phyloP scores from a whole-genome alignment of 2,888 invertebrate species.

The Lepidochrysops patricia region DNA sequence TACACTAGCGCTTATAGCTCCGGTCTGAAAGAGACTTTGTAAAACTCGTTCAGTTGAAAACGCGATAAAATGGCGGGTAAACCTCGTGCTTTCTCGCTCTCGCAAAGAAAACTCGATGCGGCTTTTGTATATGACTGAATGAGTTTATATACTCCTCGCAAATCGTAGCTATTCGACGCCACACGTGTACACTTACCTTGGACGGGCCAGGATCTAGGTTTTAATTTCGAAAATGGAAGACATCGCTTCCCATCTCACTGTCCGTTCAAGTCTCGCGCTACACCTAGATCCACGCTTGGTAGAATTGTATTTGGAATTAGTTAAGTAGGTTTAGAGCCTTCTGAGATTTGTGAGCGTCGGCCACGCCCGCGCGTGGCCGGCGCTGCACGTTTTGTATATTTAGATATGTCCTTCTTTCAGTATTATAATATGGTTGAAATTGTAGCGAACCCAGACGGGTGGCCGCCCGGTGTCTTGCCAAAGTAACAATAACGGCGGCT shows the following conservation, averaged over 20 bases:
- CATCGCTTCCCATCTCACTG: neutral
- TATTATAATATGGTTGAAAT: conserved; percentile 65
- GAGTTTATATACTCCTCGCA: neutral
- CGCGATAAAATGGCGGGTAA: neutral
- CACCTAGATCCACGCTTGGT: conserved; percentile 22
- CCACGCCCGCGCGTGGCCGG: conserved; percentile 34
- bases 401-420: conserved; percentile 62
- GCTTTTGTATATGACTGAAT: neutral
- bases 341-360: conserved; percentile 43
- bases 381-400: conserved; percentile 59
- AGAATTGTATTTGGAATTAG: conserved; percentile 62
- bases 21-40: conserved; percentile 30
- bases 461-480: conserved; percentile 56
- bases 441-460: conserved; percentile 48
- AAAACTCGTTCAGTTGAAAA: neutral
- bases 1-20: conserved; percentile 39
- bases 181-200: conserved; percentile 55
- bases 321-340: conserved; percentile 64
- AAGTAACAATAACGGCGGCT: conserved; percentile 39
- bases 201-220: conserved; percentile 5
- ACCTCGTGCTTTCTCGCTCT: neutral
- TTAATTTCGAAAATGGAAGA: neutral
- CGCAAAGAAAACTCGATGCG: neutral
- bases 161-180: conserved; percentile 19
- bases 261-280: neutral